phyloP scores from a whole-genome alignment of 2,797 vertebrate genomes.

The Eremophila alpestris region DNA sequence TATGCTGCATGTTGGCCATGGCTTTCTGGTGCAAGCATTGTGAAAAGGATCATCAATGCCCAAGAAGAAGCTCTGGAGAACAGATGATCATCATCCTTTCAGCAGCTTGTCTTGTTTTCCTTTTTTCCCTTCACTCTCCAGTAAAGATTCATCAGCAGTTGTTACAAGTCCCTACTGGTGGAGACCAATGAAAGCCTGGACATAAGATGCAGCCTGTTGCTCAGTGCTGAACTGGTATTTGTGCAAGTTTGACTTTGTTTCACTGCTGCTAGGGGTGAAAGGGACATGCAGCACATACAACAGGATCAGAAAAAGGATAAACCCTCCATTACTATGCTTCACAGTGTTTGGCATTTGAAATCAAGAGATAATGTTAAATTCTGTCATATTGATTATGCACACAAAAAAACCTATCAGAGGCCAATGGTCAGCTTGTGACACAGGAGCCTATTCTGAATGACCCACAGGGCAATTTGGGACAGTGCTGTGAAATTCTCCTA shows the following conservation, averaged over 20 bases:
- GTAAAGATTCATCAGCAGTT: background rate
- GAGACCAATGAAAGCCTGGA: background rate
- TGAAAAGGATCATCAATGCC: background rate
- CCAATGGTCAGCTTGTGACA: background rate
- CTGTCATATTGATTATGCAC: background rate
- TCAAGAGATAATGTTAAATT: background rate
- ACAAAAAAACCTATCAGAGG: background rate
- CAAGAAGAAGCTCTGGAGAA: background rate
- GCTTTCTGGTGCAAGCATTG: background rate
- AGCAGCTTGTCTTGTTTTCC: background rate
- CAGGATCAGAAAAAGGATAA: background rate
- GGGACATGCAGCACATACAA: background rate
- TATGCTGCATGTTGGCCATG: background rate
- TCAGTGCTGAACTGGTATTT: accelerated
- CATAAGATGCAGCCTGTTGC: background rate
- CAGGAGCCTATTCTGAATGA: background rate
- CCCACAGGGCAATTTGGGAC: background rate
- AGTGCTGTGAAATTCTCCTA: background rate
- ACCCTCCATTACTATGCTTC: background rate
- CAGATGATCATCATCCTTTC: background rate
- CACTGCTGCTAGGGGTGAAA: background rate
- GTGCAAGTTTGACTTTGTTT: background rate
- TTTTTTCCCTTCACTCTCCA: background rate
- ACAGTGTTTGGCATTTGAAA: background rate
- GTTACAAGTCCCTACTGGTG: background rate